Conservation (phyloP, 2,113 vertebrate species). For the Bufo gargarizans region DNA sequence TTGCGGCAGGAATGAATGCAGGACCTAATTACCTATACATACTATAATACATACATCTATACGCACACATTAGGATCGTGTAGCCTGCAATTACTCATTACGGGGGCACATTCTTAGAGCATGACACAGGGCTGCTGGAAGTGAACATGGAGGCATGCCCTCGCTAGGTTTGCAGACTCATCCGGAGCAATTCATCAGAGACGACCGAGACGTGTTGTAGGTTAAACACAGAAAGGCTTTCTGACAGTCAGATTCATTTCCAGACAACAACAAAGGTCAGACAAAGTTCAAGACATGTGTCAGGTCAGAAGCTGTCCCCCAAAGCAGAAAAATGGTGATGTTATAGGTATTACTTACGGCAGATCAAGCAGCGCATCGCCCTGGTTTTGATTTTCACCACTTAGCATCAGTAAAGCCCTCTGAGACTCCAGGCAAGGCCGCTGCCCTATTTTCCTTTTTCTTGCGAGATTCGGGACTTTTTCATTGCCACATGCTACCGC, state of each 20-base stretch:
- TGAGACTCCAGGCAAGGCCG: conserved; percentile 69
- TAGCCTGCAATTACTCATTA: not conserved
- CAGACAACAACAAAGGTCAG: conserved; percentile 69
- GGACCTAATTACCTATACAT: no score
- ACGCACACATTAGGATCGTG: not conserved
- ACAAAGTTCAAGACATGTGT: conserved; percentile 71
- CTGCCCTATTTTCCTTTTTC: conserved; percentile 66
- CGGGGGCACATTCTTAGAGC: not conserved
- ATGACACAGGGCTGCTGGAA: not conserved
- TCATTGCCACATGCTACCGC: conserved; percentile 64
- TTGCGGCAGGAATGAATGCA: no score
- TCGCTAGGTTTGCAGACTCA: not conserved
- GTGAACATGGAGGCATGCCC: not conserved
- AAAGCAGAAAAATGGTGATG: conserved; percentile 70
- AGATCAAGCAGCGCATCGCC: conserved; percentile 70
- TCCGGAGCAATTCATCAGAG: conserved; percentile 55
- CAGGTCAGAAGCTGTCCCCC: conserved; percentile 68
- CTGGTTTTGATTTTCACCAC: conserved; percentile 74
- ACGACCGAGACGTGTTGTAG: conserved; percentile 58
- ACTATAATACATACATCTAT: not conserved
- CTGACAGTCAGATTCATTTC: conserved; percentile 65
- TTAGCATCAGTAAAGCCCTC: conserved; percentile 74
- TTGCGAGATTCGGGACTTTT: conserved; percentile 59
- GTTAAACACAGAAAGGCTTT: conserved; percentile 64
- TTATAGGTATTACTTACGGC: conserved; percentile 79